Percentiles rank a stretch among this genome's conserved stretches.
Evolutionary conservation across 1,140 invertebrate genomes (phyloP).

Genomic region (Psilanteris sp.): DNA sequence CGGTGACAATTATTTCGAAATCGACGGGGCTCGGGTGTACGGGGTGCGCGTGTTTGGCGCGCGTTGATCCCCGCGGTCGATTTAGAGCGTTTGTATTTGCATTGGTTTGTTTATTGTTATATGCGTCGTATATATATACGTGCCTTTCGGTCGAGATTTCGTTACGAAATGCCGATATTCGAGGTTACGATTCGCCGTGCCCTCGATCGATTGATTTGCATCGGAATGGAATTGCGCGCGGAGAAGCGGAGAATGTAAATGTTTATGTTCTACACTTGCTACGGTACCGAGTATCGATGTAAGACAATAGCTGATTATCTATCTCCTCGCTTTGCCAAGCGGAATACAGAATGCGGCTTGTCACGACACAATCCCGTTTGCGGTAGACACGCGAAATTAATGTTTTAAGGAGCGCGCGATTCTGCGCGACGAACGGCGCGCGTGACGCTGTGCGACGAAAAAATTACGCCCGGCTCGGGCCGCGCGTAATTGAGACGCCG

Average conservation of each 20-base stretch:
- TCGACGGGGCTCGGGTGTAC: too few relatives aligned
- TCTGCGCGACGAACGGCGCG: too few relatives aligned
- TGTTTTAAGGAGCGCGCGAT: too few relatives aligned
- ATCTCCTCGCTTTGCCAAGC: constrained; percentile 69
- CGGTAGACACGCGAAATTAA: constrained; percentile 68
- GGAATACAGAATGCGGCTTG: constrained; percentile 60
- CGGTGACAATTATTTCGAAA: too few relatives aligned
- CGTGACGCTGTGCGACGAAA: too few relatives aligned
- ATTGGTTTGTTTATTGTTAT: neutral
- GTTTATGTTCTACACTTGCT: constrained; percentile 57
- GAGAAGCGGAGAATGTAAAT: constrained; percentile 62
- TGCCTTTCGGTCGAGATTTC: too few relatives aligned
- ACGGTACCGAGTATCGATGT: constrained; percentile 66
- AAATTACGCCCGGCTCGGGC: too few relatives aligned
- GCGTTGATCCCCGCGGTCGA: neutral
- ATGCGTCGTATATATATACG: too few relatives aligned
- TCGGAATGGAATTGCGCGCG: constrained; percentile 58
- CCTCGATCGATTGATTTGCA: constrained; percentile 53
- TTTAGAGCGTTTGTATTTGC: too few relatives aligned
- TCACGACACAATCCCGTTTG: constrained; percentile 66
- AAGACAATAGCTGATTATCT: constrained; percentile 77
- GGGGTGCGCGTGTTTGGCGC: too few relatives aligned
- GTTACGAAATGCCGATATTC: too few relatives aligned
- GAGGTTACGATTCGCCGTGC: constrained; percentile 34
- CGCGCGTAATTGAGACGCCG: too few relatives aligned